Conservation (phyloP, 2,888 invertebrate species). For the Cosmia pyralina region DNA sequence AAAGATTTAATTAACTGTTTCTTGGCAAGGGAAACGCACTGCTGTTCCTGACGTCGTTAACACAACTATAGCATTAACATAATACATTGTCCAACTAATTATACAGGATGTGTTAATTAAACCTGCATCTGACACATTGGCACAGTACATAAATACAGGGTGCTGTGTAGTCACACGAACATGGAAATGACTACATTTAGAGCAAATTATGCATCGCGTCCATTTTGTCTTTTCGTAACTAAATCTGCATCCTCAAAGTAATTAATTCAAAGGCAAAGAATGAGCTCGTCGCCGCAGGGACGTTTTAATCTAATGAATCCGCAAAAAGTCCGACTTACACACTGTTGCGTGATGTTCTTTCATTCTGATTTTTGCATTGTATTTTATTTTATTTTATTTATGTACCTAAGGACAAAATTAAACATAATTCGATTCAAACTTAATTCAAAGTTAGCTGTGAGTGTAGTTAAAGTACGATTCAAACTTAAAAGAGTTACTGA, state of each 20-base stretch:
- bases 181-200: slow-evolving; percentile 59
- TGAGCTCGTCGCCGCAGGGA: slow-evolving; percentile 40
- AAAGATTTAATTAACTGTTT: slow-evolving; percentile 31
- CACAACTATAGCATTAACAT: slow-evolving; percentile 36
- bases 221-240: slow-evolving; percentile 59
- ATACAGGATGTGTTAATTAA: slow-evolving; percentile 52
- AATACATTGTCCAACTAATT: slow-evolving; percentile 54
- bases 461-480: too few species aligned
- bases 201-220: slow-evolving; percentile 52
- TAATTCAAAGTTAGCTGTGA: too few species aligned
- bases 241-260: slow-evolving; percentile 63
- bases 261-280: slow-evolving; percentile 60
- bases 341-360: slow-evolving; percentile 17
- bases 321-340: slow-evolving; percentile 54
- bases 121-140: slow-evolving; percentile 47
- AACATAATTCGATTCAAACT: too few species aligned
- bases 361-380: neutral
- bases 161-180: slow-evolving; percentile 54
- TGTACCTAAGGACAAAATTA: neutral
- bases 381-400: too few species aligned
- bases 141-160: slow-evolving; percentile 42
- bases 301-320: slow-evolving; percentile 65
- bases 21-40: slow-evolving; percentile 30
- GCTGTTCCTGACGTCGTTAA: slow-evolving; percentile 14
- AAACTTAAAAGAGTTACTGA: too few species aligned